These are phyloP conservation scores for Platysteira castanea DNA, from an alignment of 2,113 vertebrate species.

Conservation along the genomic window DNA sequence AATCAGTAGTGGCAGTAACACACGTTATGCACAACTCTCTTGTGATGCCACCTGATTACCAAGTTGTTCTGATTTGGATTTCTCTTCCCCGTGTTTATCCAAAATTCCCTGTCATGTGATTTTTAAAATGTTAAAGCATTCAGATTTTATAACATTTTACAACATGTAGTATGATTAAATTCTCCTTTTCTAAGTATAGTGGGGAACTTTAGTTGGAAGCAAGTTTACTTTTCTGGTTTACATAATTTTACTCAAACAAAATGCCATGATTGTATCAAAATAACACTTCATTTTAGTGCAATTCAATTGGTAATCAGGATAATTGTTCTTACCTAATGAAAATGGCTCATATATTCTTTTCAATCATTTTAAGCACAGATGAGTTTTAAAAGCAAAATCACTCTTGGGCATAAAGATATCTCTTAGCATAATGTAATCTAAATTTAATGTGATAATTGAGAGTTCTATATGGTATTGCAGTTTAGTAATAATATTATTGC, in stretches of 20 bases:
- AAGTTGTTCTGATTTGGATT: not conserved
- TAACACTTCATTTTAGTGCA: not conserved
- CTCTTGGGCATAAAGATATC: not conserved
- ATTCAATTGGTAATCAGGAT: not conserved
- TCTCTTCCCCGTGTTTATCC: not conserved
- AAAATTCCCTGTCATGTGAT: not conserved
- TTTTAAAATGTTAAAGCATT: not conserved
- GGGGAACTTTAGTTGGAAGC: not conserved
- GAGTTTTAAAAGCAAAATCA: constrained; percentile 5
- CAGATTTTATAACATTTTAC: not conserved
- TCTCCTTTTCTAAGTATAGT: not conserved
- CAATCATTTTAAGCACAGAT: not conserved
- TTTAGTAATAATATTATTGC: constrained; percentile 31
- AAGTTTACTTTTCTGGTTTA: not conserved
- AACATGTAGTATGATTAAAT: not conserved
- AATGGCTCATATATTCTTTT: not conserved
- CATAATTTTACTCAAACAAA: not conserved
- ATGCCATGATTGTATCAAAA: not conserved
- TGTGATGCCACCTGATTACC: not conserved
- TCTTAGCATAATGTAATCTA: constrained; percentile 20
- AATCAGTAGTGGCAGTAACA: not conserved
- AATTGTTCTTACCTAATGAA: constrained; percentile 4
- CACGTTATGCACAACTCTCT: not conserved
- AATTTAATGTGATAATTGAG: constrained; percentile 41
- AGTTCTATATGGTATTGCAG: constrained; percentile 22